Evolutionary conservation across 2,888 invertebrate genomes (phyloP).

Genomic region (Tachina fera): DNA sequence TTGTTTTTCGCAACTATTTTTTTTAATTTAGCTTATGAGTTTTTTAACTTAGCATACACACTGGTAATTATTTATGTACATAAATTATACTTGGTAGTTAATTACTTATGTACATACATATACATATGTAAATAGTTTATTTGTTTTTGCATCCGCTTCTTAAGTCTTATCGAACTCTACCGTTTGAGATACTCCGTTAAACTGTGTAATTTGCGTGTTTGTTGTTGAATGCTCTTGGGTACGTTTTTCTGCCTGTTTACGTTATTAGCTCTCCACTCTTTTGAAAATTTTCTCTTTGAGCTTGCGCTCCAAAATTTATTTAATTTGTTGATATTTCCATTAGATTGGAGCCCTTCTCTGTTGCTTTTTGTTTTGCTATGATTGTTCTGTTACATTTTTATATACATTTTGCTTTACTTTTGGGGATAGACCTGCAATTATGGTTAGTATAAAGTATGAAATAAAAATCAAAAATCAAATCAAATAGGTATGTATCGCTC

Average conservation of each 20-base stretch:
- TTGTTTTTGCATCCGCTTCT: conserved; percentile 40
- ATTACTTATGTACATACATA: conserved; percentile 25
- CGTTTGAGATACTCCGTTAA: conserved; percentile 61
- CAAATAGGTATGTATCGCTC: neutral
- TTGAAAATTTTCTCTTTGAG: conserved; percentile 35
- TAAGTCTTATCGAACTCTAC: conserved; percentile 38
- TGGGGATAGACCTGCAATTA: neutral
- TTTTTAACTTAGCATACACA: conserved; percentile 18
- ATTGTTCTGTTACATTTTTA: conserved; percentile 27
- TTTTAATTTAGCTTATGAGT: conserved; percentile 24
- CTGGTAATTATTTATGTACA: conserved; percentile 6
- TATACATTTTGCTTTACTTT: conserved; percentile 1
- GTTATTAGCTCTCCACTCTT: conserved; percentile 27
- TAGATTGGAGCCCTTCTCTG: conserved; percentile 38
- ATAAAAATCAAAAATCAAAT: neutral
- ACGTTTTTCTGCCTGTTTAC: conserved; percentile 31
- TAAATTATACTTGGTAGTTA: conserved; percentile 15
- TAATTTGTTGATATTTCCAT: conserved; percentile 21
- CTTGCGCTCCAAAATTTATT: conserved; percentile 48
- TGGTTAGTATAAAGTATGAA: neutral
- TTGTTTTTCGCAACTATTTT: conserved; percentile 9
- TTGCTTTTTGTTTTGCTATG: conserved; percentile 51
- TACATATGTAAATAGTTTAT: neutral
- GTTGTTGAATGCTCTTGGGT: conserved; percentile 39
- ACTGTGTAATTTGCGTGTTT: conserved; percentile 53